Base-by-base conservation (phyloP, 2,888 invertebrate species). In the Hydrotaea diabolus region DNA sequence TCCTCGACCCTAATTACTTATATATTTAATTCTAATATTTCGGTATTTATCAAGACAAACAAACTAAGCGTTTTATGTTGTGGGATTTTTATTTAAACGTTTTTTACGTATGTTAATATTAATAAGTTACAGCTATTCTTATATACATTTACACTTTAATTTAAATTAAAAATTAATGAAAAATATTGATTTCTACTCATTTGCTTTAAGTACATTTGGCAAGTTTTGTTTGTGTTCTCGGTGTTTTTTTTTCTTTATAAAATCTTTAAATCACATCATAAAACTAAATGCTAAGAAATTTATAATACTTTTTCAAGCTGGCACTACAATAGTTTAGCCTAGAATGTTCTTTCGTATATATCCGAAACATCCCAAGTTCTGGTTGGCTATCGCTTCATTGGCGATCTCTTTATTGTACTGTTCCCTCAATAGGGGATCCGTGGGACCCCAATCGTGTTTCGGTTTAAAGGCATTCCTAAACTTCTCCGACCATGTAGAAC, bases 401-500 rank as follows among this genome's bases (percentile, higher is more conserved):
- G 88, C 89, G 8, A 91, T 89, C 73, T 89, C 88, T 84, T 93
- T 93, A 36, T 92, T 91, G 93, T 94, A 95, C 85, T 94, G 93
- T 80, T 93, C 93, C 55, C 93, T 92, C 3, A 92, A 89, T 49
- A 92, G 88, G 0, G 93, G 91, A 87, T 94, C 93, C 15, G 89
- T 89, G 0, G 95, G 95, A 17, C 94, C 94, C 95, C 95, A 95
- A 49, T 93, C 91, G n/a, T 92, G 90, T 4, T 90, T 93, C 1
- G 94, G 93, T 11, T 91, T 91, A 77, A 94, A 93, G 0, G 94
- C 90, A n/a, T 90, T 91, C 0, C 88, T 85, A 0, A 93, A 85
- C 88, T 92, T 93, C 71, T 91, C 91, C 9, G 86, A 82, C 59
- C 90, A 81, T 13, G 88, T 88, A 5, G 79, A 73, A 9, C 91